phyloP scores from a whole-genome alignment of 2,888 invertebrate species.

The Antheraea yamamai region DNA sequence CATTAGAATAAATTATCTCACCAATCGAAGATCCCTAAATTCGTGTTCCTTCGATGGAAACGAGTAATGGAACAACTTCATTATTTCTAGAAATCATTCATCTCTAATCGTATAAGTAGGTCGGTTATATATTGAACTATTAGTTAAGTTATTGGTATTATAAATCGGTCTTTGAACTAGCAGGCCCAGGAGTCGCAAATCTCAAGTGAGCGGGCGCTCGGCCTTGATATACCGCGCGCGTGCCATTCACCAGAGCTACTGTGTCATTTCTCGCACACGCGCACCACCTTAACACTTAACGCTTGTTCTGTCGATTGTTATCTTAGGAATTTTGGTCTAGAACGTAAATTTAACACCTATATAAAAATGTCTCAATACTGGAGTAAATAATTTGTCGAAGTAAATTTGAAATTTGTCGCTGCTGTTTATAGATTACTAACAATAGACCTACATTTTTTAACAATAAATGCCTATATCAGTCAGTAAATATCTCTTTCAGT shows the following conservation, averaged over 20 bases:
- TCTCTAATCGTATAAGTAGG: neutral
- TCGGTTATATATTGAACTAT: conserved; percentile 19
- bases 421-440: neutral
- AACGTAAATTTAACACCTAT: conserved; percentile 26
- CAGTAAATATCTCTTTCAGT: no score
- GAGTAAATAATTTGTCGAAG: neutral
- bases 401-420: neutral
- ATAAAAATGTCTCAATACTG: neutral
- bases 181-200: conserved; percentile 34
- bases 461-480: no score
- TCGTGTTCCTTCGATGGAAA: neutral
- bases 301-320: conserved; percentile 25
- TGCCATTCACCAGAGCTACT: conserved; percentile 49
- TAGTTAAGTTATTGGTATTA: conserved; percentile 33
- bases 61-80: neutral
- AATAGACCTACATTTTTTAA: no score
- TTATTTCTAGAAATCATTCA: neutral
- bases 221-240: conserved; percentile 54
- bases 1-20: neutral
- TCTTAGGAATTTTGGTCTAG: conserved; percentile 28
- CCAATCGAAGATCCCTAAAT: neutral
- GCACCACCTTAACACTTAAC: conserved; percentile 29
- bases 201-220: conserved; percentile 54
- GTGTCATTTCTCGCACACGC: conserved; percentile 50
- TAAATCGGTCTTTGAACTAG: conserved; percentile 65